Base-by-base conservation (phyloP, 2,797 vertebrate species). In the Pempheris klunzingeri region DNA sequence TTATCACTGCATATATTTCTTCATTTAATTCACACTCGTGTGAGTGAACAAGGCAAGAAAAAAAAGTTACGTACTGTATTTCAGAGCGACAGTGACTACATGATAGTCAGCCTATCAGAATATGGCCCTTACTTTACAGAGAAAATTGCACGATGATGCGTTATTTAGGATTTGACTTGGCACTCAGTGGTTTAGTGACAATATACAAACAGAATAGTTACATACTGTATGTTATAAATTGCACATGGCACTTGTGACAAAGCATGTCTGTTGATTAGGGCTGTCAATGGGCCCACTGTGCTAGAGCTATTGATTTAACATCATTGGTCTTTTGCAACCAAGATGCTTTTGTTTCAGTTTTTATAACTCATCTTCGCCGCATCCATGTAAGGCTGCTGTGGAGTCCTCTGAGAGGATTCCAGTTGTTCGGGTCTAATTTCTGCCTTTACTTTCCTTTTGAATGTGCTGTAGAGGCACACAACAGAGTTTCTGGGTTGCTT, bases 381-480 rank as follows among this genome's bases (percentile, higher is more conserved):
- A 9, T 41, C n/a, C 44, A 22, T 62, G 24, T 38, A 28, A n/a
- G 13, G 41, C 24, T 15, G 18, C 24, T 22, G 28, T 20, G 17
- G 12, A 39, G 44, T 26, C 17, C 36, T 71, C 12, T 14, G 43
- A n/a, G 57, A 68, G 22, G 47, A 32, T 44, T 68, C 71, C 57
- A 32, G 30, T 58, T 28, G 26, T 57, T 65, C 17, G 41, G 17
- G 11, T 67, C 43, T 63, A 36, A 59, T 55, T 44, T 71, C n/a
- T 59, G 22, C 28, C 49, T 50, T 63, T 39, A 24, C 39, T 71
- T 60, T 49, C 39, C 36, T 36, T 53, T 66, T 50, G 50, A 32
- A 50, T 80, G 53, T 30, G 14, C 44, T 46, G 34, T 53, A 15
- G 20, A 60, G 46, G 12, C 74, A 71, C 36, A 59, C 12, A 67